These are phyloP conservation scores for Sesamia nonagrioides DNA, from an alignment of 1,140 invertebrate species.

Conservation along the genomic window DNA sequence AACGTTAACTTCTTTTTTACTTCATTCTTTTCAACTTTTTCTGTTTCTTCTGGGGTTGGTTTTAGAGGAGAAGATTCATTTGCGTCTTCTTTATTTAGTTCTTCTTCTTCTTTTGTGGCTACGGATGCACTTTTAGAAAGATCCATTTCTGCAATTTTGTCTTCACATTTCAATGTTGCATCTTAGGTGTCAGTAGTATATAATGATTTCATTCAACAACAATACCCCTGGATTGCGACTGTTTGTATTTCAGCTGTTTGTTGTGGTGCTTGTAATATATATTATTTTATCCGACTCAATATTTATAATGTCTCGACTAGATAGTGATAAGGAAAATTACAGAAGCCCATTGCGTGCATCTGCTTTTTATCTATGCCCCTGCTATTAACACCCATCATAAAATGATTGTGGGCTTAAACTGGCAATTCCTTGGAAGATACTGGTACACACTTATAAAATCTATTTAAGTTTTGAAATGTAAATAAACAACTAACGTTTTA, in stretches of 20 bases:
- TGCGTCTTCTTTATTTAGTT: constrained; percentile 60
- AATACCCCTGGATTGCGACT: constrained; percentile 28
- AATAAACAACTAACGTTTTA: constrained; percentile 11
- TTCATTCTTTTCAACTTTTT: constrained; percentile 57
- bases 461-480: constrained; percentile 7
- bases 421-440: neutral
- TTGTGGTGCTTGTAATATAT: constrained; percentile 47
- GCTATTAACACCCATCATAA: constrained; percentile 21
- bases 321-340: constrained; percentile 34
- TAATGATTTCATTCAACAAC: constrained; percentile 33
- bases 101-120: constrained; percentile 14
- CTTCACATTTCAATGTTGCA: constrained; percentile 29
- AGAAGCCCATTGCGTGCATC: constrained; percentile 21
- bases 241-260: constrained; percentile 47
- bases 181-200: constrained; percentile 7
- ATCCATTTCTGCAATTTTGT: constrained; percentile 17
- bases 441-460: constrained; percentile 3
- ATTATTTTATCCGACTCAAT: constrained; percentile 49
- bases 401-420: constrained; percentile 11
- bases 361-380: constrained; percentile 23
- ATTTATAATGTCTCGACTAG: constrained; percentile 45
- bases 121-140: neutral
- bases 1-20: constrained; percentile 70
- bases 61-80: constrained; percentile 72
- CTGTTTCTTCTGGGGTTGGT: constrained; percentile 52